Evolutionary conservation across 2,888 invertebrate species (phyloP), one percentile per base, ranked within the genome.

Genomic region (Campoplex nolae): DNA sequence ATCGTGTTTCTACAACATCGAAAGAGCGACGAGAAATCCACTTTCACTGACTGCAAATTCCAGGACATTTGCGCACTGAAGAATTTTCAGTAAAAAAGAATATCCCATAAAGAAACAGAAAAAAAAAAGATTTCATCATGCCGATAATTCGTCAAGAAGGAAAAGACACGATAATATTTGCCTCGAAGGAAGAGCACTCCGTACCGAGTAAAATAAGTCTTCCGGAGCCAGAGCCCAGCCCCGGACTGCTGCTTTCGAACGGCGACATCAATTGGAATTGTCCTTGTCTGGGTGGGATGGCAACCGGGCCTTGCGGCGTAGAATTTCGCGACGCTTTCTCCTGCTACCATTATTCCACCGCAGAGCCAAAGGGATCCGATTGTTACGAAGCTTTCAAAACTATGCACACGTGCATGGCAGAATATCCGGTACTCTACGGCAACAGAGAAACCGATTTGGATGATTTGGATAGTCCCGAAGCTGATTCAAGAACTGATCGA

Each of bases 201-300:
- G 94, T 95, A 48, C 98, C 98, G 0, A 97, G 97, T 92, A 96
- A 95, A 79, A 96, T 98, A 62, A 93, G 94, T 83, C 95, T 98
- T 89, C 97, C 98, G 0, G 96, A 96, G 90, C 96, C 97, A 0
- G 97, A 97, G 91, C 96, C 97, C 1, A 96, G 97, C 83, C 97
- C 97, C 68, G 98, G 99, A 13, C 95, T 99, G 18, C 97, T 99
- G 89, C 95, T 97, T 83, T 95, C 97, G 0, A 97, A 97, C 94
- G 99, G 99, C 7, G 96, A 97, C 87, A 98, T 99, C 89, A 99
- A 99, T 95, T 99, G 99, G 99, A 97, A 97, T 93, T 99, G 99
- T 93, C 99, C 99, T 0, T 99, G 99, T 94, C 95, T 99, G 54
- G 99, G 99, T 18, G 98, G 98, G n/a, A 99, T 99, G 98, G 98